Evolutionary conservation across 2,888 invertebrate species (phyloP).

Genomic region (Tenodera sinensis): DNA sequence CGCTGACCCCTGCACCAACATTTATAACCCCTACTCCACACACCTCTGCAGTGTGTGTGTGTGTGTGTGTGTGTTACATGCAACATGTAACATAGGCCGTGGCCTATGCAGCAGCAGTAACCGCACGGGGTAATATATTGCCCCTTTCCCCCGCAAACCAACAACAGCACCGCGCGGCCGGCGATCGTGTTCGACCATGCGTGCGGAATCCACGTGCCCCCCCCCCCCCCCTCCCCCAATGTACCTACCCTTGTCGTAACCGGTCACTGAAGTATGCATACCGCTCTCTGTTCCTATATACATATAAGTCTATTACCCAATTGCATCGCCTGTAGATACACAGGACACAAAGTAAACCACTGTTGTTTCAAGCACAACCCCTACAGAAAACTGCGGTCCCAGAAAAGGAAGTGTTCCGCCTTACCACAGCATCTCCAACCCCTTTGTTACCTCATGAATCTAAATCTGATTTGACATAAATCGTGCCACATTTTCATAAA

Average conservation of each 20-base stretch:
- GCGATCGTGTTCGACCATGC: conserved; percentile 13
- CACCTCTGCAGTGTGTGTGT: background rate
- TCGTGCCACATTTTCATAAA: too few species aligned
- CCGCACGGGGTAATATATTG: background rate
- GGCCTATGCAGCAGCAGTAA: background rate
- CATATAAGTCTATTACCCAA: background rate
- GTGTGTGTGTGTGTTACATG: background rate
- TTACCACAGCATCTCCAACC: background rate
- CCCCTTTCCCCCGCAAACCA: background rate
- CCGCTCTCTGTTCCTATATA: background rate
- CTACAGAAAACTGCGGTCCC: background rate
- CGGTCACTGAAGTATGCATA: background rate
- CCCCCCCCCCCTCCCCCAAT: background rate
- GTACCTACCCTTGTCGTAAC: background rate
- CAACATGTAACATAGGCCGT: background rate
- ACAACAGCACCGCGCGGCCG: background rate
- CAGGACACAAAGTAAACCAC: background rate
- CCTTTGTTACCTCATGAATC: too few species aligned
- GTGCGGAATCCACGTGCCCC: conserved; percentile 6
- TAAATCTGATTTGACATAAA: too few species aligned
- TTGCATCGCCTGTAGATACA: background rate
- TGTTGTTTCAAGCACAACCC: background rate
- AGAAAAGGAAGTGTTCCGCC: background rate
- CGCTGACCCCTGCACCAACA: background rate
- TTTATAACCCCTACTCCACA: background rate